These are phyloP conservation scores for Lutraria lutraria DNA, from an alignment of 2,888 invertebrate species.

Conservation along the genomic window DNA sequence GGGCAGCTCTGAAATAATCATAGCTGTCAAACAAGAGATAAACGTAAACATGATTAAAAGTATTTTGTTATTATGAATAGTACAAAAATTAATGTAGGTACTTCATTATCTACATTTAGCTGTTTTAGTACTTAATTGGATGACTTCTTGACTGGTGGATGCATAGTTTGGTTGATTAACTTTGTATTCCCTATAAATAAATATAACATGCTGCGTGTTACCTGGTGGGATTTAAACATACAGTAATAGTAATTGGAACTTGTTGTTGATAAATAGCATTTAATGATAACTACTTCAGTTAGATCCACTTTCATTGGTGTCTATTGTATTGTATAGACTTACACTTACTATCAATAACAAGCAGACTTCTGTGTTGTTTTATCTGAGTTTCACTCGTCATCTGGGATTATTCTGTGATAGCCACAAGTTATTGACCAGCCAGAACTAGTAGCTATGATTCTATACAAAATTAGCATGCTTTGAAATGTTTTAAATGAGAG, in stretches of 20 bases:
- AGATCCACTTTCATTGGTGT: no score
- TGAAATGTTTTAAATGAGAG: background rate
- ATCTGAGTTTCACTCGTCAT: background rate
- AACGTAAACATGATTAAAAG: no score
- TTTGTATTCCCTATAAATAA: background rate
- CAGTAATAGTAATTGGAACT: background rate
- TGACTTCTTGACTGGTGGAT: background rate
- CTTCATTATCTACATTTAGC: no score
- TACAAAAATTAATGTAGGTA: no score
- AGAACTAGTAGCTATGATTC: background rate
- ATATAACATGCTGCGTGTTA: background rate
- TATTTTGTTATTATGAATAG: no score
- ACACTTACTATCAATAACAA: background rate
- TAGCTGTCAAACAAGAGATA: no score
- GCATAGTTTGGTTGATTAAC: background rate
- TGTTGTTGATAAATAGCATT: slow-evolving; percentile 1
- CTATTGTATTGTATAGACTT: background rate
- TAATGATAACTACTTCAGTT: background rate
- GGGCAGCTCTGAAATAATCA: no score
- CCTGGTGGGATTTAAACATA: background rate
- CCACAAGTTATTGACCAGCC: slow-evolving; percentile 1
- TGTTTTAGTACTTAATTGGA: background rate
- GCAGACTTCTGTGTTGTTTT: background rate
- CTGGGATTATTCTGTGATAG: background rate
- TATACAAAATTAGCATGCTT: background rate